Evolutionary conservation across 2,888 invertebrate genomes (phyloP).

Genomic region (Morpho achilles): DNA sequence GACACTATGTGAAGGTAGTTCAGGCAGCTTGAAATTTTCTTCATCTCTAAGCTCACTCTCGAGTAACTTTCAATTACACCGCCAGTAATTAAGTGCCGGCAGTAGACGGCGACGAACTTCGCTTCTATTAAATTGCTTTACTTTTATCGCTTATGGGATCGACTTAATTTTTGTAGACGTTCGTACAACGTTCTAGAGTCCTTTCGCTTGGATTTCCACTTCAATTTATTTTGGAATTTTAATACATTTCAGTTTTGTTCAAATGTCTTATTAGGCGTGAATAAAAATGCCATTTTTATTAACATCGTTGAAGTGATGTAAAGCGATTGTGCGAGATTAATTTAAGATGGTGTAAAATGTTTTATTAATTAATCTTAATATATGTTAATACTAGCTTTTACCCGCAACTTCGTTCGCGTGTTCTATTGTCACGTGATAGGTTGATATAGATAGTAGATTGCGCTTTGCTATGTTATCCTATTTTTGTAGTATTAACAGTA

Average conservation of each 20-base stretch:
- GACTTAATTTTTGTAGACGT: constrained; percentile 54
- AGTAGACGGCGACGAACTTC: constrained; percentile 49
- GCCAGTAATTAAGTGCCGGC: constrained; percentile 64
- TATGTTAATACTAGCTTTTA: no score
- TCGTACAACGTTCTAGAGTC: constrained; percentile 24
- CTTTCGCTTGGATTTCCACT: constrained; percentile 29
- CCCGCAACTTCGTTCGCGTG: no score
- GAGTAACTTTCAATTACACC: constrained; percentile 63
- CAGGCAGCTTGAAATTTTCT: constrained; percentile 8
- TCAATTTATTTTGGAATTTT: constrained; percentile 38
- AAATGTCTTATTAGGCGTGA: constrained; percentile 17
- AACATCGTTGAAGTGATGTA: no score
- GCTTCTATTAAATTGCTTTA: constrained; percentile 63
- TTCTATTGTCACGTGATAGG: no score
- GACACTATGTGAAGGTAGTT: constrained; percentile 8
- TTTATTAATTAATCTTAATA: neutral
- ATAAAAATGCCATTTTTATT: constrained; percentile 1
- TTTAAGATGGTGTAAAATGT: neutral
- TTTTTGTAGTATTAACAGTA: no score
- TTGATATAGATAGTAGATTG: no score
- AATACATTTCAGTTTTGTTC: constrained; percentile 28
- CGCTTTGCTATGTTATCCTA: no score
- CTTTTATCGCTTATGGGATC: constrained; percentile 56
- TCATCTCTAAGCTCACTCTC: constrained; percentile 9
- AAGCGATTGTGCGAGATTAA: no score